These are phyloP conservation scores for Acrobasis consociella DNA, from an alignment of 2,888 invertebrate genomes.

Conservation along the genomic window DNA sequence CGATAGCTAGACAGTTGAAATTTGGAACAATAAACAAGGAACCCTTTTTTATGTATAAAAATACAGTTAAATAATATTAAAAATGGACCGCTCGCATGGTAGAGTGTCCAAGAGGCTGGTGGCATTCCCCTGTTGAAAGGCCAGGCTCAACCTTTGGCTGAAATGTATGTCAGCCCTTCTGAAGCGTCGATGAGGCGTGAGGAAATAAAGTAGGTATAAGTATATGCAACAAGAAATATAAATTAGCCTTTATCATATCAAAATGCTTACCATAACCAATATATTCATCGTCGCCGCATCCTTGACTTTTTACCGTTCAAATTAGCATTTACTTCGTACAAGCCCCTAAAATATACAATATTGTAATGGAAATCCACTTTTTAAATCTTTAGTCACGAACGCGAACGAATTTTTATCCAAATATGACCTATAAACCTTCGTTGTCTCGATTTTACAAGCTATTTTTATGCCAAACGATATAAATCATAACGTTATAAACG, in stretches of 20 bases:
- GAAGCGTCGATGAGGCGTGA: no score
- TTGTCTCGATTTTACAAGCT: conserved; percentile 39
- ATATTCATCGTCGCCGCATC: conserved; percentile 45
- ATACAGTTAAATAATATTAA: no score
- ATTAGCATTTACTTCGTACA: conserved; percentile 60
- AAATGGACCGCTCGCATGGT: no score
- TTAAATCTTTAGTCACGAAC: conserved; percentile 63
- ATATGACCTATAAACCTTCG: conserved; percentile 55
- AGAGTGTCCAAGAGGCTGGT: no score
- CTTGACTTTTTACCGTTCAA: conserved; percentile 55
- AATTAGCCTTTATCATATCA: background rate
- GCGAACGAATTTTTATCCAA: conserved; percentile 45
- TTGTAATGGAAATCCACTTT: conserved; percentile 50
- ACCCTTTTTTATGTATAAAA: no score
- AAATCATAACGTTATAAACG: conserved; percentile 7
- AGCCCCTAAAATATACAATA: conserved; percentile 43
- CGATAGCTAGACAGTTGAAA: no score
- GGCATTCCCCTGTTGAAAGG: no score
- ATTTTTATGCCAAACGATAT: conserved; percentile 10
- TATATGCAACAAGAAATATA: background rate
- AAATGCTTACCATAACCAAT: background rate
- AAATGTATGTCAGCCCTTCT: no score
- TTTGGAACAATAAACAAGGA: no score
- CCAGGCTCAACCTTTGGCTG: no score
- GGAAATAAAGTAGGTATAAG: no score